Conservation (phyloP, 2,888 invertebrate species). For the Crepidodera aurea region DNA sequence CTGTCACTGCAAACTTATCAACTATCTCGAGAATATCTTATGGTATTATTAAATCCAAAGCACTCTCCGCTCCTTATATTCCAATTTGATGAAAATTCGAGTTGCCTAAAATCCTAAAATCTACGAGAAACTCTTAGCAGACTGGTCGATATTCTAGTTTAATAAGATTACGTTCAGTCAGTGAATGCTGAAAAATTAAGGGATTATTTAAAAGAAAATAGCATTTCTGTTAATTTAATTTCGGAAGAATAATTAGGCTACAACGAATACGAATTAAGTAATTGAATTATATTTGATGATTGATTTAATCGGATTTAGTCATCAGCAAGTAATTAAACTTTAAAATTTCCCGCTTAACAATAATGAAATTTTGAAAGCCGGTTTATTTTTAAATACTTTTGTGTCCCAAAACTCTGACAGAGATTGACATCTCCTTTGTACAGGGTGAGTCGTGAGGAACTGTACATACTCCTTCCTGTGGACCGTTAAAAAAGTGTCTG, state of each 20-base stretch:
- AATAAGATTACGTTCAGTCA: background rate
- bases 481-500: too few relatives aligned
- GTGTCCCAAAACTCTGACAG: too few relatives aligned
- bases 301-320: background rate
- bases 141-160: background rate
- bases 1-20: slow-evolving; percentile 24
- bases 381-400: too few relatives aligned
- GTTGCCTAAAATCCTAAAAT: slow-evolving; percentile 13
- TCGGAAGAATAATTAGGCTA: background rate
- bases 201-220: background rate
- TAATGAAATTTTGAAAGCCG: too few relatives aligned
- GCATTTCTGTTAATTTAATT: background rate
- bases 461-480: too few relatives aligned
- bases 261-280: background rate
- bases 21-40: slow-evolving; percentile 20
- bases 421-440: too few relatives aligned
- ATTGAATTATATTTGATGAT: background rate
- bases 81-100: slow-evolving; percentile 17
- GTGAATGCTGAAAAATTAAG: background rate
- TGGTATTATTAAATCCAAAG: slow-evolving; percentile 19
- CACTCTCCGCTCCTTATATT: background rate
- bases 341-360: too few relatives aligned
- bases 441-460: too few relatives aligned
- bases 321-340: background rate
- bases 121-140: background rate